Conservation (phyloP, 2,888 invertebrate genomes). For the Papilio protenor region DNA sequence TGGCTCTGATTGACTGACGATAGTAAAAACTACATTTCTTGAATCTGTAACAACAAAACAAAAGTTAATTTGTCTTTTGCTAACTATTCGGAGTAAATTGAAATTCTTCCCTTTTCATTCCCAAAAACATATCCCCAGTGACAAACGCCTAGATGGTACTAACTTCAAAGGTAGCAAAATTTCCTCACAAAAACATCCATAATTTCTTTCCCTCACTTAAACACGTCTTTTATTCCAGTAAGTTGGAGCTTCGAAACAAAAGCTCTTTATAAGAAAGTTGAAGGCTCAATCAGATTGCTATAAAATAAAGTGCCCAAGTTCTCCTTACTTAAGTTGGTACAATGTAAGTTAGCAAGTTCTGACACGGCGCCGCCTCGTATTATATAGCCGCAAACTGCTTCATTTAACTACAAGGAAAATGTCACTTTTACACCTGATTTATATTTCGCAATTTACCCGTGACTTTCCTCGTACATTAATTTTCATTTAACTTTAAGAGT, state of each 20-base stretch:
- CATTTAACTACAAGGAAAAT: slow-evolving; percentile 24
- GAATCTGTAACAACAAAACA: slow-evolving; percentile 80
- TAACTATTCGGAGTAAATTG: not conserved
- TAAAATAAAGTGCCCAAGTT: slow-evolving; percentile 31
- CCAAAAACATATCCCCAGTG: not conserved
- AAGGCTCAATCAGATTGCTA: slow-evolving; percentile 34
- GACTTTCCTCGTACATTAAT: not conserved
- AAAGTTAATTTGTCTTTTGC: not conserved
- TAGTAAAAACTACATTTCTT: slow-evolving; percentile 84
- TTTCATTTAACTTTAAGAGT: not conserved
- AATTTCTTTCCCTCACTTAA: slow-evolving; percentile 43
- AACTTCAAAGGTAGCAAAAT: not conserved
- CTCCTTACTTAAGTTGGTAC: slow-evolving; percentile 26
- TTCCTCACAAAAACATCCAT: not conserved
- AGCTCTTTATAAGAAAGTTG: slow-evolving; percentile 34
- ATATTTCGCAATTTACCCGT: not conserved
- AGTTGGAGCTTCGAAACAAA: slow-evolving; percentile 31
- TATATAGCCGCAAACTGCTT: slow-evolving; percentile 10
- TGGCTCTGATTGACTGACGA: slow-evolving; percentile 87
- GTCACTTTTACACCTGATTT: slow-evolving; percentile 2
- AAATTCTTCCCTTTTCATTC: no score
- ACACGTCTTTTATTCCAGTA: slow-evolving; percentile 11
- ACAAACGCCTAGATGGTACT: not conserved
- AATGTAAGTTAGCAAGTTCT: slow-evolving; percentile 35
- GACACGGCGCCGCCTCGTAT: slow-evolving; percentile 13